Conservation (phyloP, 2,113 vertebrate genomes). For the Illadopsis cleaveri region DNA sequence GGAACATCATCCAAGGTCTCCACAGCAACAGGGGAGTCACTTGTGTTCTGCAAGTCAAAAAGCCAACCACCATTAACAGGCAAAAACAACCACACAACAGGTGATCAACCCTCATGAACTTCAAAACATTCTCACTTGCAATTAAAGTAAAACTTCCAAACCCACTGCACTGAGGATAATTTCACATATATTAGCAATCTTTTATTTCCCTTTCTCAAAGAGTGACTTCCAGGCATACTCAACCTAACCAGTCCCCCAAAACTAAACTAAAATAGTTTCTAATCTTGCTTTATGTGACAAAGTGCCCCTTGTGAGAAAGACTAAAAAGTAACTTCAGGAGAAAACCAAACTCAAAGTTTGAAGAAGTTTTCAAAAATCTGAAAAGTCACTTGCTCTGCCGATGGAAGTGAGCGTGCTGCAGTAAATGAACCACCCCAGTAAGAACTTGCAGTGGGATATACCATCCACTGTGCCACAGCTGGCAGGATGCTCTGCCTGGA, state of each 20-base stretch:
- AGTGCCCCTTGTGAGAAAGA: not conserved
- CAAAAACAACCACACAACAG: not conserved
- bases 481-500: not conserved
- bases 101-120: not conserved
- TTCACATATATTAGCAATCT: not conserved
- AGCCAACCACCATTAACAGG: not conserved
- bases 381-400: not conserved
- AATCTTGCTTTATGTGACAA: not conserved
- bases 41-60: slow-evolving; percentile 63
- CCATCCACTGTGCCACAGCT: not conserved
- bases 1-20: slow-evolving; percentile 80
- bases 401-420: too few species aligned
- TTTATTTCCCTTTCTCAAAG: not conserved
- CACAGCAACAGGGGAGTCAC: slow-evolving; percentile 55
- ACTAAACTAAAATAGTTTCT: not conserved
- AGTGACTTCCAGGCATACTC: not conserved
- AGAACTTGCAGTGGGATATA: not conserved
- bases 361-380: not conserved
- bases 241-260: not conserved
- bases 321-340: not conserved
- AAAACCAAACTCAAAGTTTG: not conserved
- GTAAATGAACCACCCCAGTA: not conserved
- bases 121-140: not conserved
- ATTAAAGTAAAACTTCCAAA: not conserved
- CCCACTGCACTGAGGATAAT: not conserved